Percentiles rank a stretch among this genome's conserved stretches.
phyloP scores from a whole-genome alignment of 2,797 vertebrate species.

The Platalea minor region DNA sequence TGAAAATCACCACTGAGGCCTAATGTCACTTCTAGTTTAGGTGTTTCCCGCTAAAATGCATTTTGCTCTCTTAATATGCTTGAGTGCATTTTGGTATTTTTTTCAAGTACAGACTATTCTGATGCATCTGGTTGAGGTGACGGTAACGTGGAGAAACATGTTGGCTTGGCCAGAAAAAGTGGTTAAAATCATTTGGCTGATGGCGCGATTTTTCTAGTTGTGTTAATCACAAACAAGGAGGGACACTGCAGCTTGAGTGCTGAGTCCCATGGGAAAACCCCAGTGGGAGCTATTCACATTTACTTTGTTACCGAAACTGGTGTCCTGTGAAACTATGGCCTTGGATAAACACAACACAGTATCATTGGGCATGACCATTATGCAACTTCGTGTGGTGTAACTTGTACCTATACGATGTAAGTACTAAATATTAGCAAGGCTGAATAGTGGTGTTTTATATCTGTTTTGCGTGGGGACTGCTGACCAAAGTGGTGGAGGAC shows the following conservation, averaged over 20 bases:
- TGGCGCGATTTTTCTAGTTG: neutral
- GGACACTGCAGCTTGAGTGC: neutral
- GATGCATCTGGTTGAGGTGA: neutral
- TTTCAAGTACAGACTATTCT: neutral
- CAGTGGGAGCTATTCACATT: neutral
- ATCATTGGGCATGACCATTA: too few relatives aligned
- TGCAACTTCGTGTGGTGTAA: neutral
- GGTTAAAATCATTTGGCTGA: neutral
- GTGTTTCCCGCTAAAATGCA: neutral
- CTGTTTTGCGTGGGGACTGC: fast-evolving
- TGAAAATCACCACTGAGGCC: neutral
- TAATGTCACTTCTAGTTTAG: neutral
- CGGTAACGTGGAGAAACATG: neutral
- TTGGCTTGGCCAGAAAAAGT: neutral
- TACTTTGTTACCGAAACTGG: neutral
- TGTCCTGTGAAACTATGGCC: neutral
- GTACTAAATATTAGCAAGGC: neutral
- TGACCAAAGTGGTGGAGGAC: neutral
- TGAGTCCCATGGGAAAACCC: neutral
- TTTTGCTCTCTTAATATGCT: neutral
- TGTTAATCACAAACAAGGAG: neutral
- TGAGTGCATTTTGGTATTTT: fast-evolving
- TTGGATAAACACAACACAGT: neutral
- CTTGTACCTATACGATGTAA: neutral
- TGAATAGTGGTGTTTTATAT: neutral